Evolutionary conservation across 2,113 vertebrate species (phyloP).

Genomic region (Nyctereutes procyonoides): DNA sequence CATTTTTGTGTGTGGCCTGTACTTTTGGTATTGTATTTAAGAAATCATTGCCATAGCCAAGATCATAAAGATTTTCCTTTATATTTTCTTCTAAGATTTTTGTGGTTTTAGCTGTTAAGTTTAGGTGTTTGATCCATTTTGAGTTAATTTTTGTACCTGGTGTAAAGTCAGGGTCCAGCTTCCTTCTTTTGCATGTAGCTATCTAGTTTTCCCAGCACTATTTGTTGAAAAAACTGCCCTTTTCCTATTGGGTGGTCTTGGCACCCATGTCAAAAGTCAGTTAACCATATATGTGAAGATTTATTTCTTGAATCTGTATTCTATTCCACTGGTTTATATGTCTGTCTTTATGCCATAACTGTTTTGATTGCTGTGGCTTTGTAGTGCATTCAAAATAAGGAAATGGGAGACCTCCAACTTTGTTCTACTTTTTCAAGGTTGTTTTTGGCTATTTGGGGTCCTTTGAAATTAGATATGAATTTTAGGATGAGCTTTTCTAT

Average conservation of each 20-base stretch:
- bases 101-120: not conserved
- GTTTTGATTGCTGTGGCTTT: not conserved
- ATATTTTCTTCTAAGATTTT: not conserved
- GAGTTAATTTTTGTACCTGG: not conserved
- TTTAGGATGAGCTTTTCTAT: conserved; percentile 1
- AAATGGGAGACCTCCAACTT: not conserved
- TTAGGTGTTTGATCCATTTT: not conserved
- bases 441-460: not conserved
- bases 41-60: not conserved
- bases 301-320: not conserved
- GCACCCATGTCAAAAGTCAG: not conserved
- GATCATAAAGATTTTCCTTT: not conserved
- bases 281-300: not conserved
- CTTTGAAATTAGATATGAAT: not conserved
- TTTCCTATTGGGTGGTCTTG: not conserved
- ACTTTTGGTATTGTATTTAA: not conserved
- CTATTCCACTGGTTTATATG: not conserved
- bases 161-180: not conserved
- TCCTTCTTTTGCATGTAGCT: not conserved
- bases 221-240: not conserved
- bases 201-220: not conserved
- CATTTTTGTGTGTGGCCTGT: not conserved
- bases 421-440: not conserved
- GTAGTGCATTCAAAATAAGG: not conserved
- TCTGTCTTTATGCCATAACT: not conserved